Conservation (phyloP, 2,113 vertebrate genomes). For the Plecotus auritus region DNA sequence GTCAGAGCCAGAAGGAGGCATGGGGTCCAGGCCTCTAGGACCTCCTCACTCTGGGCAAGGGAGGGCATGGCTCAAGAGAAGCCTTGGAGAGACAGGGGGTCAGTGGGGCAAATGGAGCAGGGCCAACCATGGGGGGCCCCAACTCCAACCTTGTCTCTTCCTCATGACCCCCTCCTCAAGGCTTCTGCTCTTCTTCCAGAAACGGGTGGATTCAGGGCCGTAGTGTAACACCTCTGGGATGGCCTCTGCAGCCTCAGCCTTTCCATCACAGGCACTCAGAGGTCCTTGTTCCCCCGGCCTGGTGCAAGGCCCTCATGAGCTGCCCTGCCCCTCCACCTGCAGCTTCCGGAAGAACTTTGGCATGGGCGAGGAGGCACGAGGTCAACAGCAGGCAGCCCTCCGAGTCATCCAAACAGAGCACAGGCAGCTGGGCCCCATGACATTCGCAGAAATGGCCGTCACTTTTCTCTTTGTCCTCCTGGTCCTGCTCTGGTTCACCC, state of each 20-base stretch:
- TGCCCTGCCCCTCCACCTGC: conserved; percentile 14
- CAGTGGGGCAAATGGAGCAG: background rate
- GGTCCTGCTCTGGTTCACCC: conserved; percentile 92
- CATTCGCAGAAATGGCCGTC: conserved; percentile 85
- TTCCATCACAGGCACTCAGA: background rate
- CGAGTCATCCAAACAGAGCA: conserved; percentile 82
- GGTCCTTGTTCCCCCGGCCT: background rate
- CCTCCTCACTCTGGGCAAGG: background rate
- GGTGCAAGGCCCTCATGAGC: background rate
- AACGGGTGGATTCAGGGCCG: background rate
- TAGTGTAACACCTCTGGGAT: background rate
- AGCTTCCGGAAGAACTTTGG: conserved; percentile 90
- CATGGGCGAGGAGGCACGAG: conserved; percentile 51
- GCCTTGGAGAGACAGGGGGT: background rate
- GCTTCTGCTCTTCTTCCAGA: background rate
- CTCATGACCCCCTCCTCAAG: background rate
- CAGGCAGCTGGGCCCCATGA: conserved; percentile 86
- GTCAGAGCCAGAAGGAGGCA: background rate
- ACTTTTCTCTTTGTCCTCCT: conserved; percentile 83
- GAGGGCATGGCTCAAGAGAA: background rate
- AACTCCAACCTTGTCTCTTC: background rate
- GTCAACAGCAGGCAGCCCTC: conserved; percentile 79
- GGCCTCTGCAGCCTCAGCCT: background rate
- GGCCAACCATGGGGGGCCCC: background rate
- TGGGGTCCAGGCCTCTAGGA: background rate